Evolutionary conservation across 2,113 vertebrate genomes (phyloP).

Genomic region (Gasterosteus aculeatus): DNA sequence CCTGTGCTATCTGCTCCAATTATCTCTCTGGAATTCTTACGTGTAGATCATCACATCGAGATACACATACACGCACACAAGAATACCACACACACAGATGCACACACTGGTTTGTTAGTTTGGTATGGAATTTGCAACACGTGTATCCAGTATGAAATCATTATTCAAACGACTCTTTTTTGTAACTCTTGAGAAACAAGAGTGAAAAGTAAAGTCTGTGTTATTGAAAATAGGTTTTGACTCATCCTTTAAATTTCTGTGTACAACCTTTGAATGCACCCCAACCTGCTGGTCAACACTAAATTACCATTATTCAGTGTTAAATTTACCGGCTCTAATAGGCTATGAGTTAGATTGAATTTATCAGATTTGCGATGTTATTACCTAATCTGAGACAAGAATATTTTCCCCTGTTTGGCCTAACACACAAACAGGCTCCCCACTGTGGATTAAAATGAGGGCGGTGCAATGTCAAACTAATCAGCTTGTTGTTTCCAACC

Average conservation of each 20-base stretch:
- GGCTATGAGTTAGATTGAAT: constrained; percentile 65
- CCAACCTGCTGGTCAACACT: constrained; percentile 55
- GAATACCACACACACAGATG: background rate
- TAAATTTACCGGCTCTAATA: constrained; percentile 78
- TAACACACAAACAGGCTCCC: constrained; percentile 42
- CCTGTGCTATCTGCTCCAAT: constrained; percentile 75
- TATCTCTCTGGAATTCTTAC: constrained; percentile 73
- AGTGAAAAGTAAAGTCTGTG: constrained; percentile 6
- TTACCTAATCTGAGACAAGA: constrained; percentile 70
- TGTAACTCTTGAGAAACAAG: background rate
- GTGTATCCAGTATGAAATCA: constrained; percentile 17
- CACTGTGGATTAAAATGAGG: constrained; percentile 61
- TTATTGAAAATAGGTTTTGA: constrained; percentile 28
- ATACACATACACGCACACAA: constrained; percentile 24
- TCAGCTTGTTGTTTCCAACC: constrained; percentile 73
- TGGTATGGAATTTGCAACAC: constrained; percentile 36
- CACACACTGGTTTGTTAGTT: constrained; percentile 21
- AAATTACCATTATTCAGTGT: constrained; percentile 75
- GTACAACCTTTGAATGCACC: constrained; percentile 63
- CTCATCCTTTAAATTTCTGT: constrained; percentile 33
- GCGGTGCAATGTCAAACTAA: constrained; percentile 59
- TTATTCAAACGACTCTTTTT: background rate
- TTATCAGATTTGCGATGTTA: constrained; percentile 72
- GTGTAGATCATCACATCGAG: constrained; percentile 38
- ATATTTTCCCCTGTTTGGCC: constrained; percentile 57